Evolutionary conservation across 2,113 vertebrate species (phyloP).

Genomic region (Pangasianodon gigas): DNA sequence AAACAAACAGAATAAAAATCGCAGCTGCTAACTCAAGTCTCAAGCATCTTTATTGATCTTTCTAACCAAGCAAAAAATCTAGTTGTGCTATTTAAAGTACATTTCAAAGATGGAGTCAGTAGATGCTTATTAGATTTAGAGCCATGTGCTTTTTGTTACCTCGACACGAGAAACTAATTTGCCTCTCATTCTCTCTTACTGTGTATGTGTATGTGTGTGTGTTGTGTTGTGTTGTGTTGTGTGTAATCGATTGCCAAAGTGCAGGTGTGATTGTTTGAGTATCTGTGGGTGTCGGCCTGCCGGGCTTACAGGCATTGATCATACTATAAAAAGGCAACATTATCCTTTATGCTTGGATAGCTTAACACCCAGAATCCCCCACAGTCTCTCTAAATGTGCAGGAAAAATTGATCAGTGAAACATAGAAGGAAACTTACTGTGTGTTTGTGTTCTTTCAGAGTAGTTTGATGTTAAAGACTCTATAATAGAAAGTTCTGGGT

Average conservation of each 20-base stretch:
- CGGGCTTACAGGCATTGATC: conserved; percentile 29
- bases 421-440: background rate
- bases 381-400: conserved; percentile 17
- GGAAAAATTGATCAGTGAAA: conserved; percentile 13
- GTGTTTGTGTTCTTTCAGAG: background rate
- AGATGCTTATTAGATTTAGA: background rate
- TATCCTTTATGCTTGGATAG: conserved; percentile 34
- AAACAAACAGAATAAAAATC: background rate
- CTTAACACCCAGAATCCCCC: conserved; percentile 23
- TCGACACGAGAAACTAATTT: background rate
- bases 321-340: conserved; percentile 33
- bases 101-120: background rate
- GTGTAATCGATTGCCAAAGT: conserved; percentile 23
- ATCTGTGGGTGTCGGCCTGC: conserved; percentile 11
- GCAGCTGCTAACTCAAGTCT: background rate
- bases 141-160: conserved; percentile 1
- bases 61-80: background rate
- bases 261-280: conserved; percentile 20
- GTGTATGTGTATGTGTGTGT: conserved; percentile 5
- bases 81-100: conserved; percentile 17
- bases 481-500: background rate
- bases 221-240: background rate
- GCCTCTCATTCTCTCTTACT: background rate
- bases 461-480: conserved; percentile 33
- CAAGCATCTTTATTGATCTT: background rate